Base-by-base conservation (phyloP, 1,140 invertebrate species). In the Lepidurus couesii region DNA sequence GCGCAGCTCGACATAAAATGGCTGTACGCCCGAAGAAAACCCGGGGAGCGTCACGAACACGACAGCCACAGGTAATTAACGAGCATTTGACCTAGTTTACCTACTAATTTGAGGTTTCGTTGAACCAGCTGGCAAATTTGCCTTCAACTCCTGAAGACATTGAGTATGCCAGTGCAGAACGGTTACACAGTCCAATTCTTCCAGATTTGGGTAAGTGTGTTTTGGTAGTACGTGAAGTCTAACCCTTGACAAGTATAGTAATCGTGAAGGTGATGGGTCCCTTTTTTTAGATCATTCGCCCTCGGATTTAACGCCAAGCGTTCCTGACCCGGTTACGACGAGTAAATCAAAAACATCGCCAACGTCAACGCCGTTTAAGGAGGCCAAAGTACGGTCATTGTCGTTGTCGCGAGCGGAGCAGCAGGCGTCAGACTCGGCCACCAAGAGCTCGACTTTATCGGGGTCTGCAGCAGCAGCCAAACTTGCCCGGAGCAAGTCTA, bases 1-100 rank as follows among this genome's bases (percentile, higher is more conserved):
- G 90, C n/a, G 92, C 91, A 21, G 92, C 92, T 45, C 88, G 88
- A 79, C 92, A 93, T 86, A 91, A 92, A 84, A 92, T 92, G 87
- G 88, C 91, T 47, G 89, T 93, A 47, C 86, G 90, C 44, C 92
- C 92, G n/a, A 89, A 89, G 80, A 87, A 91, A 81, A 92, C 90
- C 26, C 90, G 92, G 82, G 91, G 89, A 34, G 89, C 90, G 24
- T 90, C 91, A 8, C 84, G 90, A 43, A 87, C 89, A 82, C 86
- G 89, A 82, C 86, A 87, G 34, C 87, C 87, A 75, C 88, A 89
- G 84, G 88, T 90, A 81, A 3, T 8, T 65, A n/a, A 44, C 13
- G 9, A 34, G 10, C 11, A n/a, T 42, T 24, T 73, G 42, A 53
- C 21, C 53, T 21, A 65, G 53, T n/a, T 65, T 65, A 5, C 53